Conservation (phyloP, 2,797 vertebrate genomes). For the Helostoma temminkii region DNA sequence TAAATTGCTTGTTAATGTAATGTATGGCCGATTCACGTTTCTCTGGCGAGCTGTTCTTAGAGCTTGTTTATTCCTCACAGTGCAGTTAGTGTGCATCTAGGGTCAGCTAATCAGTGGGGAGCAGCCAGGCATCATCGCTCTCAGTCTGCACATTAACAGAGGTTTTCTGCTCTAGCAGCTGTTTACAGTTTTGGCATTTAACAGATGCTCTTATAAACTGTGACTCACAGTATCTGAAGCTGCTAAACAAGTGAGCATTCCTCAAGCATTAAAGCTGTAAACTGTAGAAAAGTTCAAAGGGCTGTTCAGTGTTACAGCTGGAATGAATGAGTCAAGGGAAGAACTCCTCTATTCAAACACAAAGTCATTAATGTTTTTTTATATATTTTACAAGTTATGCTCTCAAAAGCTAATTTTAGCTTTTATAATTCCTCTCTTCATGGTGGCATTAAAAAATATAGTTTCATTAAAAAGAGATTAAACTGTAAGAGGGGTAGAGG, state of each 20-base stretch:
- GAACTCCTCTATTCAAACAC: slow-evolving; percentile 1
- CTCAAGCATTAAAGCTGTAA: slow-evolving; percentile 14
- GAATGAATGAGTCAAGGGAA: slow-evolving; percentile 3
- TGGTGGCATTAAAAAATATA: not conserved
- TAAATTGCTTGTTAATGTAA: slow-evolving; percentile 31
- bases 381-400: not conserved
- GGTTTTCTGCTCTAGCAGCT: slow-evolving; percentile 55
- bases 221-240: slow-evolving; percentile 26
- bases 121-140: slow-evolving; percentile 37
- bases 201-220: slow-evolving; percentile 7
- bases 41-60: slow-evolving; percentile 22
- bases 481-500: not conserved
- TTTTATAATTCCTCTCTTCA: not conserved
- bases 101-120: slow-evolving; percentile 55
- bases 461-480: slow-evolving; percentile 19
- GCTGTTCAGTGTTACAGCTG: slow-evolving; percentile 1
- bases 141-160: slow-evolving; percentile 46
- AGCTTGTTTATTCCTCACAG: slow-evolving; percentile 45
- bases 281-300: slow-evolving; percentile 17
- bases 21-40: slow-evolving; percentile 13
- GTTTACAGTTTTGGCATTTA: slow-evolving; percentile 43
- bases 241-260: slow-evolving; percentile 35
- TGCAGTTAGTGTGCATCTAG: slow-evolving; percentile 24
- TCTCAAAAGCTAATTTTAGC: not conserved
- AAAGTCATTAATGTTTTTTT: not conserved